Evolutionary conservation across 2,888 invertebrate species (phyloP), one percentile per base, ranked within the genome.

Genomic region (Habrosyne pyritoides): DNA sequence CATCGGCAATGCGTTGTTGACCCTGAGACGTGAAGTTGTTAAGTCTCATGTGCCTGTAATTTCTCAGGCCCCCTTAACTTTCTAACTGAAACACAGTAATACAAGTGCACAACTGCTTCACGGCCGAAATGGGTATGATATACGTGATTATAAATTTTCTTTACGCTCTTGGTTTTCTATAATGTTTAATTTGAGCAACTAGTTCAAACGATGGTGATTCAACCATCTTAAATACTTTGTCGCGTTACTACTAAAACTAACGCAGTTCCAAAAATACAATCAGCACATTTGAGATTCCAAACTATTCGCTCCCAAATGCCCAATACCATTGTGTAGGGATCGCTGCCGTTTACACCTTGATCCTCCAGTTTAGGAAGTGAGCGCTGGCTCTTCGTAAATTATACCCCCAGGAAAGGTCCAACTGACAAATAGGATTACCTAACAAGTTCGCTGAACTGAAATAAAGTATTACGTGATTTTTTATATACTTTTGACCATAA

Each of bases 281-380:
- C 54, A 49, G 21, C 56, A 49, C 26, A 53, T 48, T 54, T 56
- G 56, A 59, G 63, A 60, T 63, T 65, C 59, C 47, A 63, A 56
- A 54, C 56, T 56, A 66, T 66, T 61, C 63, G 53, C 28, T 75
- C 77, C 66, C 70, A 52, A 53, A 62, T 61, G 66, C 52, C 49
- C 56, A 61, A 60, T 73, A 58, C 51, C 54, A 59, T 47, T 54
- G 57, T 55, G 58, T 60, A 60, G 54, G 59, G 56, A 57, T 57
- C 64, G 61, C 67, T 74, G 67, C 47, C 69, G 66, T 79, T 81
- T 76, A 74, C 68, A 64, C 60, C 64, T 56, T 73, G 76, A 80
- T 74, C 77, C 73, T 65, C 63, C 68, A 75, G 66, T 71, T 66
- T 59, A 65, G 56, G 64, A 66, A 67, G 69, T 58, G 64, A 64